Base-by-base conservation (phyloP, 2,797 vertebrate genomes). In the Siniperca obscura region DNA sequence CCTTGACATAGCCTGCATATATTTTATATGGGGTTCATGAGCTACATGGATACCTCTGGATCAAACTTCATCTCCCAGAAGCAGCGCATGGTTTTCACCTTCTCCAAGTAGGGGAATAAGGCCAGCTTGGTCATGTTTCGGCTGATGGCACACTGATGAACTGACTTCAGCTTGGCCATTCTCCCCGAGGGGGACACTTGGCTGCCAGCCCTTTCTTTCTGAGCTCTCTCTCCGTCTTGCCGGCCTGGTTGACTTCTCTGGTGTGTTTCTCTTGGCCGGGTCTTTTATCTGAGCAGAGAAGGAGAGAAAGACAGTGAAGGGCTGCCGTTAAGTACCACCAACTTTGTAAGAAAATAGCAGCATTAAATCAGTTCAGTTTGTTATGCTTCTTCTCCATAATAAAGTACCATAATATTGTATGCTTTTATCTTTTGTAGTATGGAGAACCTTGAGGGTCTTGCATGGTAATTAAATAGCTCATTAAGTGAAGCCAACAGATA, bases 21-120 rank as follows among this genome's bases (percentile, higher is more conserved):
- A 9, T 38, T 53, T 68, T 11, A 44, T 56, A 7, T 55, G 27
- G 5, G 74, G 66, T 71, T 65, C 1, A 74, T 52, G 10, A 48
- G 44, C 27, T 78, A 46, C 16, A 50, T 75, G 36, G 57, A 84
- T 81, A 84, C 86, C 74, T 91, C 66, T 48, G 75, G 65, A 74
- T 93, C 87, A 34, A 82, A 88, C 87, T 94, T 95, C 90, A 91
- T 92, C 88, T 96, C 93, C 91, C 94, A 95, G 91, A 96, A 96
- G 85, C 91, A 94, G 71, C 87, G 89, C 90, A 95, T 93, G 52
- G 89, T 96, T 88, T 96, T 94, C 56, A 95, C 92, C 70, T 93
- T 93, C 75, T 95, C 95, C 91, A 95, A 61, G 53, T 92, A 93
- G 62, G 92, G 93, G 86, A 95, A 94, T 86, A 96, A 95, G 25